These are phyloP conservation scores for Ctenodactylus gundi DNA, from an alignment of 2,113 vertebrate species.

Conservation along the genomic window DNA sequence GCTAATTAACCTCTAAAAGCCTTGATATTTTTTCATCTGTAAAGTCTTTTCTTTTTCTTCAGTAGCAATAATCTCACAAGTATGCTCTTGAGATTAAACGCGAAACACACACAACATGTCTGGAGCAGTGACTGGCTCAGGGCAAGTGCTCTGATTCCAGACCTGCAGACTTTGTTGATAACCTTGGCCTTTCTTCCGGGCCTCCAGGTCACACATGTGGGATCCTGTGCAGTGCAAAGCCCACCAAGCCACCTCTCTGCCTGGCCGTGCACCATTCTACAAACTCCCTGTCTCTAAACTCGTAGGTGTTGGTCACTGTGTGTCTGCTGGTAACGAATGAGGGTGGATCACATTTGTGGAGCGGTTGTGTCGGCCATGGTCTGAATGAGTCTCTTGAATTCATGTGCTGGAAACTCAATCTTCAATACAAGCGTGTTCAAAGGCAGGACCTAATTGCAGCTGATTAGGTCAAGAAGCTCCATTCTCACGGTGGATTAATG, in stretches of 20 bases:
- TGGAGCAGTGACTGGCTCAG: neutral
- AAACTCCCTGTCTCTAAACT: neutral
- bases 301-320: neutral
- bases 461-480: neutral
- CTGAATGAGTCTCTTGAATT: neutral
- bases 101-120: neutral
- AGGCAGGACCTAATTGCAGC: neutral
- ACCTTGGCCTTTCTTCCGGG: neutral
- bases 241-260: neutral
- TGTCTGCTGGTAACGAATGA: no score
- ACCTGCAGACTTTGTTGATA: neutral
- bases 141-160: neutral
- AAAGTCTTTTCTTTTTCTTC: neutral
- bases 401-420: neutral
- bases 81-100: conserved; percentile 24
- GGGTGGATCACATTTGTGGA: neutral
- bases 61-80: neutral
- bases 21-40: conserved; percentile 32
- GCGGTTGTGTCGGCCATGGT: neutral
- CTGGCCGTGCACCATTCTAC: neutral
- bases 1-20: conserved; percentile 56
- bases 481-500: neutral
- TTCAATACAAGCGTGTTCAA: neutral
- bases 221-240: neutral
- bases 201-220: neutral